A percentile compares a stretch with the other conserved stretches of the same genome.
Conservation (phyloP, 2,113 vertebrate species). For the Cacatua alba region DNA sequence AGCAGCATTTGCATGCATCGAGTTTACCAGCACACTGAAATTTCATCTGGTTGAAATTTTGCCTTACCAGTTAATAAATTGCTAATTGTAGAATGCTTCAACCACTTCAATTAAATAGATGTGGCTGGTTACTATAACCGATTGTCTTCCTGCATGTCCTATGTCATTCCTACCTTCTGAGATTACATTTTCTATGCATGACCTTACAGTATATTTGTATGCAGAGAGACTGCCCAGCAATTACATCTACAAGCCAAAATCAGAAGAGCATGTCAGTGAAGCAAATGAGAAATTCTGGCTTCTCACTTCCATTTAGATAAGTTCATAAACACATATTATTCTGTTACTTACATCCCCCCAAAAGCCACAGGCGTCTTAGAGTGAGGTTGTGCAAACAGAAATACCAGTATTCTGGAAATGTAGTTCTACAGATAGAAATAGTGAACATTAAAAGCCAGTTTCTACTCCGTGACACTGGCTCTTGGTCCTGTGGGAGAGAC, state of each 20-base stretch:
- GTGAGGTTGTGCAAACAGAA: neutral
- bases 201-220: neutral
- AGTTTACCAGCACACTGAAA: neutral
- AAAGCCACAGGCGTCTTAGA: neutral
- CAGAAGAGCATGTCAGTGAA: fast-evolving
- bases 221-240: neutral
- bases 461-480: neutral
- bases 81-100: neutral
- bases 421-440: neutral
- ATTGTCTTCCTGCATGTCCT: neutral
- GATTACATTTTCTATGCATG: neutral
- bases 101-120: neutral
- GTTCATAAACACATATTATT: neutral
- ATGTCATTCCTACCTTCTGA: neutral
- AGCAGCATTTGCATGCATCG: neutral
- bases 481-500: neutral
- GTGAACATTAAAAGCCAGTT: neutral
- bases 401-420: neutral
- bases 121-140: neutral
- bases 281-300: neutral
- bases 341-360: neutral
- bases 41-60: neutral
- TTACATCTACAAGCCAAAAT: neutral
- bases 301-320: neutral
- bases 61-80: neutral